Evolutionary conservation across 1,140 invertebrate species (phyloP).

Genomic region (Drosophila rufa): DNA sequence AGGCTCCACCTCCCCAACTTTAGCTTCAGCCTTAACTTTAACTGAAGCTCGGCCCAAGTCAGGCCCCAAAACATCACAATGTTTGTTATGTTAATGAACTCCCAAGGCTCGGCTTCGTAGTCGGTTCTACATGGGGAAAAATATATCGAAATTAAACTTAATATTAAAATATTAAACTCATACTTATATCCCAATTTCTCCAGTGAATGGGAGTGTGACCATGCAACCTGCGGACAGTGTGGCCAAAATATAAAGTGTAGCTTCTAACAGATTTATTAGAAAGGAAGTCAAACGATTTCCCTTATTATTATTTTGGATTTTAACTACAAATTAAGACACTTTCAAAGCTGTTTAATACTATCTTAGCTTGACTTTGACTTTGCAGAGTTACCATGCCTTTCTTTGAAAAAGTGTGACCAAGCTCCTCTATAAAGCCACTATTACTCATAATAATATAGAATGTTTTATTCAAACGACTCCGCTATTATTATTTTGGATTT

Average conservation of each 20-base stretch:
- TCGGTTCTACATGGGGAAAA: conserved; percentile 26
- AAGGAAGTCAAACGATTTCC: neutral
- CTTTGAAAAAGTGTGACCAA: neutral
- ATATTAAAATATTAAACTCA: too few species aligned
- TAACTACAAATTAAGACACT: neutral
- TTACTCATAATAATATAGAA: neutral
- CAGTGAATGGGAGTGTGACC: too few species aligned
- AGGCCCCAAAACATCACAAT: conserved; percentile 64
- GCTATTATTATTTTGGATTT: too few species aligned
- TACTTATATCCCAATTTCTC: neutral
- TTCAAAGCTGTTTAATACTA: too few species aligned
- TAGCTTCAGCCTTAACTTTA: conserved; percentile 31
- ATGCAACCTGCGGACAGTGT: neutral
- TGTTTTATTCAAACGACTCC: too few species aligned
- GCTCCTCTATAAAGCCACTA: neutral
- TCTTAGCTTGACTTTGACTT: neutral
- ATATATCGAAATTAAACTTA: neutral
- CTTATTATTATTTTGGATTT: too few species aligned
- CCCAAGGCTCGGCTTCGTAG: conserved; percentile 33
- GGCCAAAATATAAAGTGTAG: neutral
- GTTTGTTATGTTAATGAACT: conserved; percentile 84
- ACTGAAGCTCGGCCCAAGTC: conserved; percentile 35
- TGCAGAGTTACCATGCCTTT: neutral
- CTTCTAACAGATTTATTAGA: too few species aligned
- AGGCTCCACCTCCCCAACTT: conserved; percentile 67